Conservation (phyloP, 1,140 invertebrate species). For the Lepidurus couesii region DNA sequence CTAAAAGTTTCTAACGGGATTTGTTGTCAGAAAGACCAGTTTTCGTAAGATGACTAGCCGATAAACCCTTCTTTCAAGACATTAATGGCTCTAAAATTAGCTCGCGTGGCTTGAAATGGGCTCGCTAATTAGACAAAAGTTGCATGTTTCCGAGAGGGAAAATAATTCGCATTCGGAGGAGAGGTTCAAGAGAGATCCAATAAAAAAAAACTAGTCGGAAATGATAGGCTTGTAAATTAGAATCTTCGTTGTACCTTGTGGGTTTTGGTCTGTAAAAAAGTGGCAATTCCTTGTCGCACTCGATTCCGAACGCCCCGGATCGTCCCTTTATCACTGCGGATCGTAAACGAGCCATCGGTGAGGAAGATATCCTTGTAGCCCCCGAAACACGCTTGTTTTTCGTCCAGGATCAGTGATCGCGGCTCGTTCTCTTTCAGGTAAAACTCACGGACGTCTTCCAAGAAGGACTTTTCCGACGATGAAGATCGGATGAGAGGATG, state of each 20-base stretch:
- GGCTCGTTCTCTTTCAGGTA: conserved; percentile 38
- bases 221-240: too few species aligned
- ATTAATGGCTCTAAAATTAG: too few species aligned
- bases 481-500: conserved; percentile 28
- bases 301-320: conserved; percentile 88
- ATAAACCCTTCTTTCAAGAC: too few species aligned
- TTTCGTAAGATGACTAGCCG: neutral
- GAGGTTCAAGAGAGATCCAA: neutral
- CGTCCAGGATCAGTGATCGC: conserved; percentile 44
- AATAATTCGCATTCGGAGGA: neutral
- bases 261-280: conserved; percentile 75
- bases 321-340: conserved; percentile 81
- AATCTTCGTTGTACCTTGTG: conserved; percentile 54
- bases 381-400: conserved; percentile 62
- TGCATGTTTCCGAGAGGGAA: neutral
- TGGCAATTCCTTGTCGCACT: conserved; percentile 86
- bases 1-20: neutral
- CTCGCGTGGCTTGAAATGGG: neutral
- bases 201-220: neutral
- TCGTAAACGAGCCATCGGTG: conserved; percentile 59
- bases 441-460: conserved; percentile 30
- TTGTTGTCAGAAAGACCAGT: neutral
- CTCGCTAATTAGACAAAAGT: conserved; percentile 15
- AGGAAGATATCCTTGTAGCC: conserved; percentile 69
- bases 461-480: conserved; percentile 34